phyloP scores from a whole-genome alignment of 2,888 invertebrate genomes.

The Spilarctia lutea region DNA sequence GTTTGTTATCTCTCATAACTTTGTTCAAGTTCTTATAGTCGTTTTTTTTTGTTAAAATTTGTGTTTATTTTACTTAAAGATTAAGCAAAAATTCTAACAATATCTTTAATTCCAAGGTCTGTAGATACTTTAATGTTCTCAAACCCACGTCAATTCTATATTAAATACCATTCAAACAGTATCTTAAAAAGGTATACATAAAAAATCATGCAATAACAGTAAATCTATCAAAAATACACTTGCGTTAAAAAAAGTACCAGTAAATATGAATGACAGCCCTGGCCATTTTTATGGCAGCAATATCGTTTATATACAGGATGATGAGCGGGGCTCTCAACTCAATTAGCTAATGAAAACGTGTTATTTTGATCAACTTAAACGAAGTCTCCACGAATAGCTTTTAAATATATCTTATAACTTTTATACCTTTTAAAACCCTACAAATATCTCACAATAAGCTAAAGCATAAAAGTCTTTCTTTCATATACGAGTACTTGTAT shows the following conservation, averaged over 20 bases:
- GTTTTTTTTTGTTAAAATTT: no score
- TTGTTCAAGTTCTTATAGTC: no score
- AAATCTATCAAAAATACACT: slow-evolving; percentile 24
- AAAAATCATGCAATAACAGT: slow-evolving; percentile 21
- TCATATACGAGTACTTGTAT: neutral
- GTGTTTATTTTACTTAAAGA: neutral
- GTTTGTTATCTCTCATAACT: no score
- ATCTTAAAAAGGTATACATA: slow-evolving; percentile 16
- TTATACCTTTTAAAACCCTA: slow-evolving; percentile 12
- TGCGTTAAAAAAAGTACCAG: slow-evolving; percentile 17
- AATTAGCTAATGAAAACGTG: slow-evolving; percentile 84
- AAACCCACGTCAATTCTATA: neutral
- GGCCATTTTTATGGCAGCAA: slow-evolving; percentile 61
- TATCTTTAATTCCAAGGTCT: neutral
- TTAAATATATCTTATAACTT: slow-evolving; percentile 42
- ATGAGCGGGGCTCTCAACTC: slow-evolving; percentile 69
- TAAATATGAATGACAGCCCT: slow-evolving; percentile 55
- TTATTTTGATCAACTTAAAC: slow-evolving; percentile 70
- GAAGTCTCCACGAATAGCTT: slow-evolving; percentile 46
- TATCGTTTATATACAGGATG: slow-evolving; percentile 67
- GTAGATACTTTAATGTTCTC: no score
- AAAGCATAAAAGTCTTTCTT: neutral
- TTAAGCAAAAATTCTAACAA: neutral
- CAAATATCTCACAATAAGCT: neutral
- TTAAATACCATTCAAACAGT: slow-evolving; percentile 11